Conservation (phyloP, 2,113 vertebrate species). For the Clupea harengus region DNA sequence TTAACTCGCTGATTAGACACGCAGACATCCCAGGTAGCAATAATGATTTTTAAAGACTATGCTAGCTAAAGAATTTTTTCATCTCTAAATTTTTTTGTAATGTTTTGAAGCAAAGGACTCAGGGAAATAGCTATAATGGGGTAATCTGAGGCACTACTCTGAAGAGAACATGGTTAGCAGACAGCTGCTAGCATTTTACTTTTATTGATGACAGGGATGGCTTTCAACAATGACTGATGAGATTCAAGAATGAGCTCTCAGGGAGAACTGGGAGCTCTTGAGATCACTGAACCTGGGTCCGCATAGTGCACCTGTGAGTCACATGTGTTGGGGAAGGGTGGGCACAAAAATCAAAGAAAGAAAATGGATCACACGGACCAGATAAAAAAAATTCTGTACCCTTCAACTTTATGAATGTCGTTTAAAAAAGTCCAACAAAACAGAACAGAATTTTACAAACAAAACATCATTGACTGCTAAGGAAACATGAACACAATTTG, state of each 20-base stretch:
- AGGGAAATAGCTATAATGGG: neutral
- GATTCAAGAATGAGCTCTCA: neutral
- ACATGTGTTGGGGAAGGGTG: neutral
- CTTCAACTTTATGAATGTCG: neutral
- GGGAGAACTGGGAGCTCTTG: neutral
- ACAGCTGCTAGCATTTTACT: neutral
- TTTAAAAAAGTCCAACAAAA: neutral
- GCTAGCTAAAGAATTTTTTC: too few relatives aligned
- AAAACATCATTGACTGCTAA: conserved; percentile 1
- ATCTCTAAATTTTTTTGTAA: too few relatives aligned
- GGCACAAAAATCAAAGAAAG: neutral
- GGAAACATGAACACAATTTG: conserved; percentile 45
- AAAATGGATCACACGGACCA: neutral
- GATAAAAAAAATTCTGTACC: neutral
- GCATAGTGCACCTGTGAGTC: neutral
- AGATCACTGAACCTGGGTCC: neutral
- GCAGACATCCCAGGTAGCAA: neutral
- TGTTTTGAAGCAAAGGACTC: neutral
- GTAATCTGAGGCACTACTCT: neutral
- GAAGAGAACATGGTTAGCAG: neutral
- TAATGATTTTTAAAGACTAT: too few relatives aligned
- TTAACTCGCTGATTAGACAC: neutral
- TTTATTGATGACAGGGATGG: neutral
- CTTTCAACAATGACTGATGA: neutral
- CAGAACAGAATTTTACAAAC: neutral